Base-by-base conservation (phyloP, 2,888 invertebrate genomes). In the Drosophila vallismaia region DNA sequence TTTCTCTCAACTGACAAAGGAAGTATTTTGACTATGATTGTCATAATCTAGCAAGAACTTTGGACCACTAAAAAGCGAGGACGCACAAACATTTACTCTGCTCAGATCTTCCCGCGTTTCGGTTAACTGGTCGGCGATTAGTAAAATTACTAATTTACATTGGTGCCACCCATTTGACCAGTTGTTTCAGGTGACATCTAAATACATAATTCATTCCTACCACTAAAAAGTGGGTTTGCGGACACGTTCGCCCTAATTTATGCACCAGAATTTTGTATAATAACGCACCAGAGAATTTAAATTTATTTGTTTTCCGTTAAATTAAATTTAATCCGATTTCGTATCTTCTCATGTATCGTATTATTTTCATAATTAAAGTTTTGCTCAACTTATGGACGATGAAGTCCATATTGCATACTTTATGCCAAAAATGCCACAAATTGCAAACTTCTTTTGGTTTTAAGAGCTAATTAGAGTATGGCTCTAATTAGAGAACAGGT, bases 131-230 rank as follows among this genome's bases (percentile, higher is more conserved):
- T 66, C 31, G 45, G 48, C 44, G 49, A 57, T 71, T 71, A 67
- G 74, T 54, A 26, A 46, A 57, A 56, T 74, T 73, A 57, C 31
- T 66, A 53, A 74, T 66, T 73, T 66, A 66, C 56, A 53, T 74
- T 45, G 44, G 33, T 31, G 42, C 29, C 28, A 40, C 40, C 14
- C 44, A 44, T 44, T 44, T 44, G 44, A 36, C 45, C 55, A 68
- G 57, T 28, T 28, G 48, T 44, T 14, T 50, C 58, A 69, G 70
- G 57, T 48, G 55, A 26, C n/a, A 36, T 44, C 12, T n/a, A 26
- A 14, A 28, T n/a, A 26, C n/a, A 28, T 38, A 31, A 70, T 70
- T 55, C 29, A 42, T 42, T 44, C 5, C n/a, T 67, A 45, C 26
- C 24, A 19, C 19, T 19, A 19, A 19, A 19, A 19, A 9, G 45